Evolutionary conservation across 2,113 vertebrate genomes (phyloP).

Genomic region (Cnemophilus loriae): DNA sequence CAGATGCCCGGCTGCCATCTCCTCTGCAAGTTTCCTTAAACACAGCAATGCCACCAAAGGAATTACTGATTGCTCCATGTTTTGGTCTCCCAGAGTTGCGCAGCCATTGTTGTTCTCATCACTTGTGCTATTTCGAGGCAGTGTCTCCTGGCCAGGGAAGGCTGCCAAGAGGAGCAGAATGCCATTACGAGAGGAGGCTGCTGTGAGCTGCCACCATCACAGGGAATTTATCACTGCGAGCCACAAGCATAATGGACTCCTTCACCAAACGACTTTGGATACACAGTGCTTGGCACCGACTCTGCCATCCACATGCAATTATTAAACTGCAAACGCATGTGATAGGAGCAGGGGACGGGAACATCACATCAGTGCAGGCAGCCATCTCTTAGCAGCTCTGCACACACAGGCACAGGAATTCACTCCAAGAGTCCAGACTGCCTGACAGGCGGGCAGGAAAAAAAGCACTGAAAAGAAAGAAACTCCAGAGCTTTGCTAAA

Average conservation of each 20-base stretch:
- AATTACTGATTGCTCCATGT: not conserved
- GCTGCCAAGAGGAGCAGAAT: conserved; percentile 90
- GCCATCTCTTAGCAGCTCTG: conserved; percentile 1
- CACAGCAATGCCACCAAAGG: not conserved
- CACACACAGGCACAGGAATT: not conserved
- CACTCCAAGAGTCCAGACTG: conserved; percentile 58
- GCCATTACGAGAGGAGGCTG: conserved; percentile 83
- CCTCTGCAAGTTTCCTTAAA: not conserved
- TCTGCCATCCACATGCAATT: conserved; percentile 56
- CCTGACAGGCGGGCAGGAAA: not conserved
- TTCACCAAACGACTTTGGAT: conserved; percentile 88
- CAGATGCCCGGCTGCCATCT: accelerated
- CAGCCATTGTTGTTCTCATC: conserved; percentile 14
- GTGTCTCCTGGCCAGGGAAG: conserved; percentile 48
- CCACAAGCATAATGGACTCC: conserved; percentile 85
- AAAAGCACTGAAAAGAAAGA: not conserved
- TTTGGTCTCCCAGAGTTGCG: not conserved
- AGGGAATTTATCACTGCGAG: conserved; percentile 85
- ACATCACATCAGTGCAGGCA: not conserved
- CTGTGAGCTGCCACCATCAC: conserved; percentile 78
- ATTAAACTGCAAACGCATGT: conserved; percentile 47
- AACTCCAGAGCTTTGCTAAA: not conserved
- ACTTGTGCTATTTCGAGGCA: conserved; percentile 22
- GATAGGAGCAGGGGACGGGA: conserved; percentile 24
- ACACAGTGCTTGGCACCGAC: conserved; percentile 73